A percentile compares a stretch with the other conserved stretches of the same genome.
Evolutionary conservation across 1,140 invertebrate genomes (phyloP).

Genomic region (Philotrypesis tridentata): DNA sequence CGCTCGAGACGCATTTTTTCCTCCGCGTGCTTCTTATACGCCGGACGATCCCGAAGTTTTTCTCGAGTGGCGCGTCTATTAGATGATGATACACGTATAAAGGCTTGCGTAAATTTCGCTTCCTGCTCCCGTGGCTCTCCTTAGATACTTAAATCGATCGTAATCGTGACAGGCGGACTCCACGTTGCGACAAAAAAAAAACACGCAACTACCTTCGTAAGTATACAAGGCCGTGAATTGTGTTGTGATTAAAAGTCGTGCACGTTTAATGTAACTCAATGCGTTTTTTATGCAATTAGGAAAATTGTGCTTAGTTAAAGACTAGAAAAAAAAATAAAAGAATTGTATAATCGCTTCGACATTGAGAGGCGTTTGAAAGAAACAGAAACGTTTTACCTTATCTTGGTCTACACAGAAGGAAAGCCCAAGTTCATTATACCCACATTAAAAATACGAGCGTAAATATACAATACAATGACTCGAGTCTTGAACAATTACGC

Average conservation of each 20-base stretch:
- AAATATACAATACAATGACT: background rate
- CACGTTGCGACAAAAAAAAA: too few species aligned
- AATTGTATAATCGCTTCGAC: background rate
- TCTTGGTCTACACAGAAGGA: background rate
- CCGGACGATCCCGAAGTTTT: background rate
- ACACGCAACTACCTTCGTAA: background rate
- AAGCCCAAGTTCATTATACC: background rate
- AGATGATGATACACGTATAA: background rate
- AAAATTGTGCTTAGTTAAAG: background rate
- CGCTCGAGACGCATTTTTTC: background rate
- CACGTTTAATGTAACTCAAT: background rate
- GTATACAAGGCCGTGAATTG: background rate
- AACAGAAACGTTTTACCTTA: background rate
- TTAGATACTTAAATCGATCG: background rate
- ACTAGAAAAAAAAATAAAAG: background rate
- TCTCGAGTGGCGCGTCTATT: background rate
- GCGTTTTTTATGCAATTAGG: background rate
- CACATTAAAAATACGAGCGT: background rate
- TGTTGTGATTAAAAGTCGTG: background rate
- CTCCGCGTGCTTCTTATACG: too few species aligned
- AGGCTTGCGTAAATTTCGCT: background rate
- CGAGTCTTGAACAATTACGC: background rate
- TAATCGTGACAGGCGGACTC: background rate
- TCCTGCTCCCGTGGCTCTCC: background rate
- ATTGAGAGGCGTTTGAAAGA: background rate